phyloP scores from a whole-genome alignment of 1,140 invertebrate genomes.

The Drosophila bocqueti region DNA sequence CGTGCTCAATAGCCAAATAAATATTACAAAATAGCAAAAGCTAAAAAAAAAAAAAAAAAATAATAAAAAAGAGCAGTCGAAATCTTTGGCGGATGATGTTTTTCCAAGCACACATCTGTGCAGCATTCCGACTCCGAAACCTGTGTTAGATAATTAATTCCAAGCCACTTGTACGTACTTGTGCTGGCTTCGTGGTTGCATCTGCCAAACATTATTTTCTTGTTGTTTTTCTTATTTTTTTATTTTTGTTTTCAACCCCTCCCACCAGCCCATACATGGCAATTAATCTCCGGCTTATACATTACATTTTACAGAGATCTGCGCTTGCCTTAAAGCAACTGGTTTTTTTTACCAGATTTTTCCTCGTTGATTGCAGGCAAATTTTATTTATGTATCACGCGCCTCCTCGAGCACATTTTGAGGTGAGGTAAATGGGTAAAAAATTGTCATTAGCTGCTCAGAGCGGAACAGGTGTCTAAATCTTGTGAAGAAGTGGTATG shows the following conservation, averaged over 20 bases:
- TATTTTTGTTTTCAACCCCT: neutral
- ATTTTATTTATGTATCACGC: conserved; percentile 68
- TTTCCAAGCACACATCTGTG: conserved; percentile 63
- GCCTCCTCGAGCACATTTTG: conserved; percentile 28
- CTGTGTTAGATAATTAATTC: conserved; percentile 70
- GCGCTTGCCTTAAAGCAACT: conserved; percentile 49
- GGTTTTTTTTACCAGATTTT: conserved; percentile 50
- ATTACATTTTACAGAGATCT: conserved; percentile 50
- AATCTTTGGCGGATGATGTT: conserved; percentile 34
- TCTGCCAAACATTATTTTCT: conserved; percentile 51
- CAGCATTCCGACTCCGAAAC: conserved; percentile 58
- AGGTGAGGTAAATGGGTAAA: conserved; percentile 20
- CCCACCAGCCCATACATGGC: conserved; percentile 40
- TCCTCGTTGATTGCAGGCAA: conserved; percentile 28
- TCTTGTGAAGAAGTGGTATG: neutral
- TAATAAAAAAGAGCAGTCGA: conserved; percentile 29
- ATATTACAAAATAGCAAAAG: conserved; percentile 47
- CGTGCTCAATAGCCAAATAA: conserved; percentile 66
- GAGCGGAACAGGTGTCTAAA: conserved; percentile 46
- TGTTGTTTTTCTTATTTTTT: conserved; percentile 3
- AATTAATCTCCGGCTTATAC: conserved; percentile 70
- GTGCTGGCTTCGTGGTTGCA: conserved; percentile 42
- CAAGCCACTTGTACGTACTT: conserved; percentile 50
- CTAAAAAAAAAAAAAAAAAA: conserved; percentile 4
- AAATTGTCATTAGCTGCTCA: conserved; percentile 37